Conservation (phyloP, 2,888 invertebrate species). For the Lasioglossum villosulum region DNA sequence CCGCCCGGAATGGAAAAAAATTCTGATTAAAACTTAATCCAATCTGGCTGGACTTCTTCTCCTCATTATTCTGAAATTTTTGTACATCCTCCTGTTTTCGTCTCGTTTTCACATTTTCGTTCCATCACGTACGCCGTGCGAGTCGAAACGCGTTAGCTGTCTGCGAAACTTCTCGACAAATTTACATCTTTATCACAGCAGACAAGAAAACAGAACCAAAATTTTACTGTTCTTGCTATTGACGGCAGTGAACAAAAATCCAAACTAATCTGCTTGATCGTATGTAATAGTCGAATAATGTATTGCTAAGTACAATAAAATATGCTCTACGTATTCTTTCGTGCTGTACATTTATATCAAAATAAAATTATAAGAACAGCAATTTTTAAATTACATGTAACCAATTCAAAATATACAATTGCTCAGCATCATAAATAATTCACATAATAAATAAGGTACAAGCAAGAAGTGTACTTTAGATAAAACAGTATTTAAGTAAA, state of each 20-base stretch:
- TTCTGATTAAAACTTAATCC: slow-evolving; percentile 80
- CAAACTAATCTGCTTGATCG: neutral
- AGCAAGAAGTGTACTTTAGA: neutral
- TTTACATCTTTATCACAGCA: neutral
- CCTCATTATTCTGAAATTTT: slow-evolving; percentile 53
- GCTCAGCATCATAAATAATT: neutral
- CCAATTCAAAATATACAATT: neutral
- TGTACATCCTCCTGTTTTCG: neutral
- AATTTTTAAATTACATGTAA: neutral
- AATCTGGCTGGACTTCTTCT: slow-evolving; percentile 62
- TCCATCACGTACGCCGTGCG: neutral
- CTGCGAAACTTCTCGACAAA: neutral
- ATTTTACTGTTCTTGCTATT: neutral
- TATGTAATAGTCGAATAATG: no score
- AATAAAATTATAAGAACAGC: neutral
- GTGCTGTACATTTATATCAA: neutral
- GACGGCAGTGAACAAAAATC: neutral
- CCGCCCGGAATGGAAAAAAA: slow-evolving; percentile 50
- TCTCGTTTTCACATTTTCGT: neutral
- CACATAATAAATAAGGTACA: neutral
- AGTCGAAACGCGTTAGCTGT: neutral
- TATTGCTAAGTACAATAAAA: neutral
- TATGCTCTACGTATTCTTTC: neutral
- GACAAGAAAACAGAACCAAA: neutral
- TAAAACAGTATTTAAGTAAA: neutral